Conservation (phyloP, 2,888 invertebrate species). For the Malthinus flaveolus region DNA sequence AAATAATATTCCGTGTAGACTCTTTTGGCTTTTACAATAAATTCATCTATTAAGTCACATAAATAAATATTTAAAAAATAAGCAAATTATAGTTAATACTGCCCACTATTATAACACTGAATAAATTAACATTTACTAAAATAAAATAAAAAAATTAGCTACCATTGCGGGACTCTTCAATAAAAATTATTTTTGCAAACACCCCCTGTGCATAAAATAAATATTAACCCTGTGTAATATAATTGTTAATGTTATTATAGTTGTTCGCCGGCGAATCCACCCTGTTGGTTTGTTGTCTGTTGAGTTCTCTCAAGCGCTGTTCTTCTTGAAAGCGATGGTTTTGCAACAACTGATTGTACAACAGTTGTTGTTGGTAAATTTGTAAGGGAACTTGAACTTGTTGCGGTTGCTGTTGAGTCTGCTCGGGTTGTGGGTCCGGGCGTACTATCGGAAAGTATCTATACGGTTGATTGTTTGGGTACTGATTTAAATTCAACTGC, state of each 20-base stretch:
- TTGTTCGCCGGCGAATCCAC: constrained; percentile 41
- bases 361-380: constrained; percentile 33
- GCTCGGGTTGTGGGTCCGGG: constrained; percentile 23
- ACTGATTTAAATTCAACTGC: constrained; percentile 12
- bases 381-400: constrained; percentile 30
- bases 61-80: constrained; percentile 24
- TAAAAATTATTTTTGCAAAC: neutral
- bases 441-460: constrained; percentile 1
- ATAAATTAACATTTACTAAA: constrained; percentile 3
- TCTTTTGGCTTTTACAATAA: constrained; percentile 17
- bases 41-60: neutral
- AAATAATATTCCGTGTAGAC: constrained; percentile 8
- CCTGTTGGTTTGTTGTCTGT: constrained; percentile 45
- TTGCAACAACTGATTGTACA: constrained; percentile 41
- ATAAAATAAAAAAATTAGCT: neutral
- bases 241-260: constrained; percentile 22
- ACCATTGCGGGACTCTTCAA: neutral
- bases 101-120: constrained; percentile 15
- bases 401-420: constrained; percentile 38
- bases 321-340: constrained; percentile 41
- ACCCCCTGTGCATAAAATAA: neutral
- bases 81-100: constrained; percentile 22
- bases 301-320: constrained; percentile 40
- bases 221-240: constrained; percentile 15
- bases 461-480: constrained; percentile 19